These are phyloP conservation scores for Sparus aurata DNA, from an alignment of 2,797 vertebrate genomes.

Conservation along the genomic window DNA sequence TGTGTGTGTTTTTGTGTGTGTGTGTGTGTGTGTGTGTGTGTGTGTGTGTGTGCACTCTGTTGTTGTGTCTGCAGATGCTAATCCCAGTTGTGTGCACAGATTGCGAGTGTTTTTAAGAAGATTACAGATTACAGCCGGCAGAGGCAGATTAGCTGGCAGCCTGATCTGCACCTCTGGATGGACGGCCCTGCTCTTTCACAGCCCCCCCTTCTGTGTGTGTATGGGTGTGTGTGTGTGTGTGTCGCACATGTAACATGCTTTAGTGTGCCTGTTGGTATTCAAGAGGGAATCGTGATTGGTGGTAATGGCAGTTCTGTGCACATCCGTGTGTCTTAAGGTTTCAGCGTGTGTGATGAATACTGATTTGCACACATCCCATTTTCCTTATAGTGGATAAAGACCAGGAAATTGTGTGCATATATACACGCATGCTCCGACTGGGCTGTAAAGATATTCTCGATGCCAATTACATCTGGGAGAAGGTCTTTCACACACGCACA, in stretches of 20 bases:
- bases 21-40: slow-evolving; percentile 2
- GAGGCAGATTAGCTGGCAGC: slow-evolving; percentile 77
- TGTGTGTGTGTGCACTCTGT: slow-evolving; percentile 17
- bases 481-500: slow-evolving; percentile 53
- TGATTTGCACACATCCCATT: slow-evolving; percentile 34
- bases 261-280: slow-evolving; percentile 21
- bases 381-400: slow-evolving; percentile 43
- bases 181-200: slow-evolving; percentile 33
- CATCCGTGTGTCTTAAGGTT: slow-evolving; percentile 10
- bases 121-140: slow-evolving; percentile 75
- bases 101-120: slow-evolving; percentile 80
- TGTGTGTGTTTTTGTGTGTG: background rate
- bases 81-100: slow-evolving; percentile 72
- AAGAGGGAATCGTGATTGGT: slow-evolving; percentile 32
- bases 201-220: background rate
- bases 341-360: slow-evolving; percentile 40
- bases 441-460: slow-evolving; percentile 56
- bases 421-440: slow-evolving; percentile 38
- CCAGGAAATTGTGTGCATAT: slow-evolving; percentile 24
- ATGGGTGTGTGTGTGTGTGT: background rate
- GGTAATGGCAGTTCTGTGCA: slow-evolving; percentile 30
- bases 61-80: slow-evolving; percentile 65
- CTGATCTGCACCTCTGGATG: slow-evolving; percentile 64
- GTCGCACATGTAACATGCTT: background rate
- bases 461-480: slow-evolving; percentile 73